Percentiles rank a stretch among this genome's conserved stretches.
Evolutionary conservation across 1,140 invertebrate species (phyloP).

Genomic region (Drosophila nannoptera): DNA sequence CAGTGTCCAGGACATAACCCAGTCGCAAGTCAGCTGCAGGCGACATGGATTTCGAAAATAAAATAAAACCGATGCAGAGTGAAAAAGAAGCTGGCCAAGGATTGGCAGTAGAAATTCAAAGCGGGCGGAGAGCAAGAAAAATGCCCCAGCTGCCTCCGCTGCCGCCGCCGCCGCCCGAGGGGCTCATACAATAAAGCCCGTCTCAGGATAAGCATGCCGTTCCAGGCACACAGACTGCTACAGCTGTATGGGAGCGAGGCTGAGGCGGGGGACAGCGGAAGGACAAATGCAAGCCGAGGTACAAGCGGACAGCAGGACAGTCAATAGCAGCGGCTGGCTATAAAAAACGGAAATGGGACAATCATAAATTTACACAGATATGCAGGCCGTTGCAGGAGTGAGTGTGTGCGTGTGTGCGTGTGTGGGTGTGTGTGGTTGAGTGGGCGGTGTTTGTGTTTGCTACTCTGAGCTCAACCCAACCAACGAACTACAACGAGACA

Average conservation of each 20-base stretch:
- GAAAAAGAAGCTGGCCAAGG: slow-evolving; percentile 29
- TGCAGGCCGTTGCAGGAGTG: slow-evolving; percentile 30
- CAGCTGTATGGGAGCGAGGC: slow-evolving; percentile 1
- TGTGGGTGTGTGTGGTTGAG: slow-evolving; percentile 23
- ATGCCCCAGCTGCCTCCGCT: slow-evolving; percentile 46
- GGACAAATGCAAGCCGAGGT: background rate
- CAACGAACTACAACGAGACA: slow-evolving; percentile 45
- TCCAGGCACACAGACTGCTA: slow-evolving; percentile 26
- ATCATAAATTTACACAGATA: slow-evolving; percentile 79
- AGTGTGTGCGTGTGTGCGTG: slow-evolving; percentile 47
- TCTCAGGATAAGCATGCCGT: slow-evolving; percentile 71
- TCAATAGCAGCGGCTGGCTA: slow-evolving; percentile 69
- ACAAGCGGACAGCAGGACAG: slow-evolving; percentile 47
- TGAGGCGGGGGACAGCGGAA: background rate
- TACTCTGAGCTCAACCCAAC: slow-evolving; percentile 13
- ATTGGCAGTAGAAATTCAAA: slow-evolving; percentile 9
- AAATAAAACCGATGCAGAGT: slow-evolving; percentile 37
- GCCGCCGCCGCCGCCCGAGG: slow-evolving; percentile 19
- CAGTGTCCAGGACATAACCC: slow-evolving; percentile 63
- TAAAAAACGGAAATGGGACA: slow-evolving; percentile 78
- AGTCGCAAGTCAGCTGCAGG: slow-evolving; percentile 72
- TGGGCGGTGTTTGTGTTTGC: slow-evolving; percentile 30
- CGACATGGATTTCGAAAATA: slow-evolving; percentile 64
- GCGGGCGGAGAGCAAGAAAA: slow-evolving; percentile 48
- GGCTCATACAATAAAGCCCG: slow-evolving; percentile 73